Evolutionary conservation across 2,888 invertebrate species (phyloP), one percentile per base, ranked within the genome.

Genomic region (Apamea crenata): DNA sequence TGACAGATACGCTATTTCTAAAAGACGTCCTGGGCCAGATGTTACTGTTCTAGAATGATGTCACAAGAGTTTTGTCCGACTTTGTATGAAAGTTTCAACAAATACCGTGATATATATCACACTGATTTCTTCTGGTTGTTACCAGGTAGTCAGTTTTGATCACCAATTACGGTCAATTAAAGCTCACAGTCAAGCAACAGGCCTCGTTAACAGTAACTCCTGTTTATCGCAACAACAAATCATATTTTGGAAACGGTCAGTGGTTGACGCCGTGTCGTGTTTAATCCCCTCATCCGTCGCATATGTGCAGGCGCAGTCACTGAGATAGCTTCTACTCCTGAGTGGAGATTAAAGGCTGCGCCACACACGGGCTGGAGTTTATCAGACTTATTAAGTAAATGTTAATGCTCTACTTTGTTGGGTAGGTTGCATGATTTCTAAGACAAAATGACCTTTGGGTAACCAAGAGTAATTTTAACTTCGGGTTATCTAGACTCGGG

Each of bases 281-380:
- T 92, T 94, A 95, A 95, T 94, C 92, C 92, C 80, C 84, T 85
- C 88, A 84, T 85, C 89, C 85, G 92, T 93, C 91, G 87, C 90
- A 91, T 91, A 72, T 82, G 87, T 53, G 65, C 85, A 71, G 40
- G 86, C 72, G 65, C 77, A 81, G 40, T 88, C 90, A 88, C 87
- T 82, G 85, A 87, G 83, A 89, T 88, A 82, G 88, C 90, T 91
- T 89, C 90, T 61, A 74, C 83, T 85, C 36, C 74, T 87, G 89
- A 84, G 79, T 86, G 79, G 78, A 78, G 88, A 91, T 91, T 91
- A 90, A 89, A 89, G 81, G 69, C 77, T 76, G 78, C 75, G 77
- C 70, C 82, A 86, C 88, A 87, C 85, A 88, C 82, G 80, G 81
- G 83, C 77, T 50, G 59, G 7, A 1, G 2, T 56, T 82, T 82